Conservation (phyloP, 2,797 vertebrate genomes). For the Limosa lapponica region DNA sequence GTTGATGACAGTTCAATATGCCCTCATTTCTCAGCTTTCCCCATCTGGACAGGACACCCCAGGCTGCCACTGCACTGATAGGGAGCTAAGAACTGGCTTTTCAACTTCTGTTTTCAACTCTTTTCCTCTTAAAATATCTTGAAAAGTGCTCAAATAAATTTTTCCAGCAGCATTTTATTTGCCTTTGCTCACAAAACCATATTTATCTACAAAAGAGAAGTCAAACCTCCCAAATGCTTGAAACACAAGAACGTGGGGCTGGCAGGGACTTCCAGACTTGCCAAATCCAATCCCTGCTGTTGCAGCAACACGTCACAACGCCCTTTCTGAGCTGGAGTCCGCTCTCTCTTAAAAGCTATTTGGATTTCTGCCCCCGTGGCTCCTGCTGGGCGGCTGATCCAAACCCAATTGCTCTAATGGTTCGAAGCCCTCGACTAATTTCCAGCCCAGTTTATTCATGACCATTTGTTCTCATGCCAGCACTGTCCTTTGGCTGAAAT, state of each 20-base stretch:
- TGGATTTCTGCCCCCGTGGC: not conserved
- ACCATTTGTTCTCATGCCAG: constrained; percentile 43
- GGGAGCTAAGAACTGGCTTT: not conserved
- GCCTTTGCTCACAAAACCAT: constrained; percentile 14
- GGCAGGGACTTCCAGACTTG: constrained; percentile 10
- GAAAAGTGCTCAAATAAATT: constrained; percentile 1
- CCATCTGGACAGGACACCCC: not conserved
- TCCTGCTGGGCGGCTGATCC: not conserved
- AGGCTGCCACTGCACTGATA: not conserved
- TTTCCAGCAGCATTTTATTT: constrained; percentile 35
- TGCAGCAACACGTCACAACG: not conserved
- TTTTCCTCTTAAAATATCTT: constrained; percentile 10
- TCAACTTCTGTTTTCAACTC: constrained; percentile 3
- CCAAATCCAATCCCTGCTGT: constrained; percentile 20
- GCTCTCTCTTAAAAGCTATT: constrained; percentile 16
- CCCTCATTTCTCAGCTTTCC: not conserved
- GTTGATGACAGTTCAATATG: not conserved
- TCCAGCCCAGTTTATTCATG: not conserved
- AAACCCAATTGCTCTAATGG: constrained; percentile 31
- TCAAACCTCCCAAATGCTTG: constrained; percentile 12
- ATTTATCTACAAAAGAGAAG: constrained; percentile 28
- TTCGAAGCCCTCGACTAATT: not conserved
- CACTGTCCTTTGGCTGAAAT: constrained; percentile 13
- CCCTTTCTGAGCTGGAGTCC: not conserved
- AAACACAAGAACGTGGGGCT: constrained; percentile 11